A percentile compares a stretch with the other conserved stretches of the same genome.
Conservation (phyloP, 2,888 invertebrate species). For the Ctenicera cuprea region DNA sequence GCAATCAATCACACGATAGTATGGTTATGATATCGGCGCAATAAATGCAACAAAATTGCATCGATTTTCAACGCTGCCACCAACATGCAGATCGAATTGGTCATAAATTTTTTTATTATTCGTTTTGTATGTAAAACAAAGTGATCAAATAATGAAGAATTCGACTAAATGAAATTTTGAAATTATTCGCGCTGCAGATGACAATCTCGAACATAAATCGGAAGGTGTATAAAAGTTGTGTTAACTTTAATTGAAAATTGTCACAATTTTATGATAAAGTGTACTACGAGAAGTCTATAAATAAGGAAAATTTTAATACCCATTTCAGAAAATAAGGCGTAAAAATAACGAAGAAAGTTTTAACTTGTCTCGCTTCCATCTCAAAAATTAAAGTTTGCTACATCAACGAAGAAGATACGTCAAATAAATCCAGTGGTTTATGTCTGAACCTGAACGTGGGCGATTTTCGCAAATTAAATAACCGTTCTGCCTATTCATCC, state of each 20-base stretch:
- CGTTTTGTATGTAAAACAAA: constrained; percentile 32
- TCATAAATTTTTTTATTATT: constrained; percentile 38
- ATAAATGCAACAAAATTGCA: constrained; percentile 4
- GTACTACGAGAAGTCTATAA: too few species aligned
- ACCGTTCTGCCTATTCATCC: not conserved
- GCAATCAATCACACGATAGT: constrained; percentile 24
- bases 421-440: not conserved
- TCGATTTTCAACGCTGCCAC: constrained; percentile 8
- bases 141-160: constrained; percentile 19
- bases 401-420: not conserved
- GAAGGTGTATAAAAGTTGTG: too few species aligned
- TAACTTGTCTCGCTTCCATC: not conserved
- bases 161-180: constrained; percentile 21
- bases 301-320: too few species aligned
- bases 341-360: too few species aligned
- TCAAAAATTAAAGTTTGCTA: not conserved
- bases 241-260: too few species aligned
- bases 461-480: constrained; percentile 2
- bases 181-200: too few species aligned
- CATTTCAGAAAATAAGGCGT: too few species aligned
- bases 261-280: too few species aligned
- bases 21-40: constrained; percentile 6
- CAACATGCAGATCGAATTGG: constrained; percentile 26
- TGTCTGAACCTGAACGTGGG: constrained; percentile 2
- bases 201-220: constrained; percentile 3